These are phyloP conservation scores for Laothoe populi DNA, from an alignment of 2,888 invertebrate species.

Conservation along the genomic window DNA sequence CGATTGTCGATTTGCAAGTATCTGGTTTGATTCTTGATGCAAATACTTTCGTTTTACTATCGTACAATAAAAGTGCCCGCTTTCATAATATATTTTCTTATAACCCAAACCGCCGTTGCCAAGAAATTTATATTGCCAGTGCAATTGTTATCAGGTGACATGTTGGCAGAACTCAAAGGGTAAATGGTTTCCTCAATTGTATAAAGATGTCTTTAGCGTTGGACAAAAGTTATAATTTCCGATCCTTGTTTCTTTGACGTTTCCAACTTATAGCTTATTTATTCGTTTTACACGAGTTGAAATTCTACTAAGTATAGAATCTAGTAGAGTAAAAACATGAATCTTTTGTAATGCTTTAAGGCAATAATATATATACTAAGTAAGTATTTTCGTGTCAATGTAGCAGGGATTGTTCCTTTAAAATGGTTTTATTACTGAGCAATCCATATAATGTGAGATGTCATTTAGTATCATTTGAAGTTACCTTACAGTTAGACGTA, in stretches of 20 bases:
- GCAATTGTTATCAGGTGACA: constrained; percentile 59
- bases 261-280: not conserved
- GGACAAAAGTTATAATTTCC: constrained; percentile 10
- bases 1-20: constrained; percentile 74
- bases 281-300: not conserved
- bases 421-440: not conserved
- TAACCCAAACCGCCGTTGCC: constrained; percentile 49
- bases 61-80: constrained; percentile 66
- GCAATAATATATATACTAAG: too few relatives aligned
- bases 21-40: constrained; percentile 71
- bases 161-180: constrained; percentile 20
- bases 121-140: constrained; percentile 55
- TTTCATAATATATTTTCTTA: constrained; percentile 69
- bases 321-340: too few relatives aligned
- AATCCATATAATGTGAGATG: not conserved
- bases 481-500: not conserved
- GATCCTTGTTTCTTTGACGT: not conserved
- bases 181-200: constrained; percentile 16
- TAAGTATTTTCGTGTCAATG: not conserved
- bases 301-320: not conserved
- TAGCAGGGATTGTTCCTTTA: not conserved
- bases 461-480: not conserved
- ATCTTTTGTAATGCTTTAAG: too few relatives aligned
- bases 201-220: constrained; percentile 2
- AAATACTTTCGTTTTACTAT: constrained; percentile 71